Evolutionary conservation across 2,797 vertebrate species (phyloP).

Genomic region (Tragopan temminckii): DNA sequence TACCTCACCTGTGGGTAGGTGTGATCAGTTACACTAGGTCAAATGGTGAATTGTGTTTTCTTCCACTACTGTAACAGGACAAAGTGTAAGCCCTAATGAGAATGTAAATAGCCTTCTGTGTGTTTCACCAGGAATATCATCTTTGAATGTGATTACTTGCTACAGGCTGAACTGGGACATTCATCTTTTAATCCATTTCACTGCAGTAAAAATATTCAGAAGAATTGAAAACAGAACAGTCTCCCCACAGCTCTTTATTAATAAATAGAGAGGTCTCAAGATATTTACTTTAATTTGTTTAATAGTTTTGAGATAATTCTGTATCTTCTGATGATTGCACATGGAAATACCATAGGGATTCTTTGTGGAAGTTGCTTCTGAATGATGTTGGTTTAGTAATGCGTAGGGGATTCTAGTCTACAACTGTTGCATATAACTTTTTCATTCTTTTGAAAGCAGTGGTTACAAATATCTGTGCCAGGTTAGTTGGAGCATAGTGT

Average conservation of each 20-base stretch:
- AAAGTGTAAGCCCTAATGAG: background rate
- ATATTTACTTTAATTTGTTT: slow-evolving; percentile 27
- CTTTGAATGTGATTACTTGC: background rate
- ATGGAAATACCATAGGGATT: background rate
- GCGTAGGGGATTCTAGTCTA: background rate
- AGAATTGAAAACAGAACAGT: background rate
- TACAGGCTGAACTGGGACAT: background rate
- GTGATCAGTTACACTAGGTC: background rate
- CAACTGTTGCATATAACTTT: background rate
- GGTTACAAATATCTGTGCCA: background rate
- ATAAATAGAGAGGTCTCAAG: background rate
- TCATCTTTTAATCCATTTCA: background rate
- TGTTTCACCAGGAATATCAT: background rate
- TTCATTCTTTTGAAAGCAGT: background rate
- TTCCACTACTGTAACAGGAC: background rate
- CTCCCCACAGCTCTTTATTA: slow-evolving; percentile 16
- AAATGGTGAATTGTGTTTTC: background rate
- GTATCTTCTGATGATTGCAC: background rate
- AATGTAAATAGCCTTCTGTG: background rate
- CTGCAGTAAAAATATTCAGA: slow-evolving; percentile 8
- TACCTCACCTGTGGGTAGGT: too few relatives aligned
- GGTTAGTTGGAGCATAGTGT: background rate
- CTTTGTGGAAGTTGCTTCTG: slow-evolving; percentile 1
- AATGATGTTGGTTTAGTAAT: background rate
- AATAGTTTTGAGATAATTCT: slow-evolving; percentile 42